Percentiles rank a stretch among this genome's conserved stretches.
These are phyloP conservation scores for Planococcus citri DNA, from an alignment of 1,140 invertebrate species.

Conservation along the genomic window DNA sequence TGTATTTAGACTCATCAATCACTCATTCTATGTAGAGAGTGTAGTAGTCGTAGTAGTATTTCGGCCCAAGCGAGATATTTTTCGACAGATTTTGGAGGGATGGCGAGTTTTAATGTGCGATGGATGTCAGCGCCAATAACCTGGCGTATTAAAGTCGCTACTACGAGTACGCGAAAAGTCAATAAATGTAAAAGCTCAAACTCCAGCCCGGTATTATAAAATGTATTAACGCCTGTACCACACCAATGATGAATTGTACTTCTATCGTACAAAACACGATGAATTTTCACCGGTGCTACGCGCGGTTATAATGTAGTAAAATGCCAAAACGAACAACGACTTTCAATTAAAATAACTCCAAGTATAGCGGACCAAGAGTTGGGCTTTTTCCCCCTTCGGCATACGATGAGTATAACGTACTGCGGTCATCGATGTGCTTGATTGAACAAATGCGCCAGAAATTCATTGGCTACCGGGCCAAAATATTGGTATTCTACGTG, in stretches of 20 bases:
- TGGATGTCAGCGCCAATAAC: too few species aligned
- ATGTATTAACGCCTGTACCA: too few species aligned
- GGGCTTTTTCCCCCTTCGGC: too few species aligned
- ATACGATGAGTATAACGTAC: too few species aligned
- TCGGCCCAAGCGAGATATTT: background rate
- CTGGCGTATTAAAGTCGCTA: background rate
- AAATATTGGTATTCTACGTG: too few species aligned
- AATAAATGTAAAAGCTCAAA: background rate
- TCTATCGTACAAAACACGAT: background rate
- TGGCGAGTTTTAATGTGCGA: background rate
- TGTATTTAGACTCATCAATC: background rate
- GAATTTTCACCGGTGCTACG: background rate
- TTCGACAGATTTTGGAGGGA: background rate
- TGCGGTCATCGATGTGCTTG: too few species aligned
- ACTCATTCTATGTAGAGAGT: too few species aligned
- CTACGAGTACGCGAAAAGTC: background rate
- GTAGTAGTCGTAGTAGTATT: too few species aligned
- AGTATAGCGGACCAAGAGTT: background rate
- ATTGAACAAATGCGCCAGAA: too few species aligned
- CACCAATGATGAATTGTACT: too few species aligned
- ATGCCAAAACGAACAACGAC: background rate
- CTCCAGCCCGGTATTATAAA: too few species aligned
- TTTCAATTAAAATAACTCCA: background rate
- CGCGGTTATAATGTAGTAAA: background rate
- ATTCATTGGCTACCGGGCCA: too few species aligned